Base-by-base conservation (phyloP, 2,888 invertebrate species). In the Ptilodon capucinus region DNA sequence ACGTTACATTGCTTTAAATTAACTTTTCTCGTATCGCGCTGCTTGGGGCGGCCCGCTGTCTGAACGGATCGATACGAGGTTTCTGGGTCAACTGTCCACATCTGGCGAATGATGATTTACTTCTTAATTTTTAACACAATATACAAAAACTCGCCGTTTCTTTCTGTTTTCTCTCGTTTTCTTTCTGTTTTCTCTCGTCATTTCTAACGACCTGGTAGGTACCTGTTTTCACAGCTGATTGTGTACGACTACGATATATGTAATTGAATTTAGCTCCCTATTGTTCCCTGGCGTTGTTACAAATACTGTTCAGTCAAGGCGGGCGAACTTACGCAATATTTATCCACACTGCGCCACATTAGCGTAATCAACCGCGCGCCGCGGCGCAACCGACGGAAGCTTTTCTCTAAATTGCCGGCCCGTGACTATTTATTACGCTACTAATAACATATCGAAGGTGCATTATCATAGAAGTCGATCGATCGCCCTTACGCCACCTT, bases 281-380 rank as follows among this genome's bases (percentile, higher is more conserved):
- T 81, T 84, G 80, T 81, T 74, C 60, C 69, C 57, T 61, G 50
- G 51, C 65, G 66, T 79, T 76, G 71, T 71, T 72, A 71, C 68
- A 69, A 54, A 66, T 68, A 67, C 41, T 59, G 59, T 57, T 52
- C 59, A 55, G 67, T 68, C 68, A 66, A 54, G 60, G 51, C 65
- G 50, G 63, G 68, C 69, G 66, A 71, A 61, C 52, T 76, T 71
- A 74, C 65, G 74, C 68, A 76, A 78, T 84, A 77, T 83, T 81
- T 78, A 79, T 68, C 66, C 69, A 75, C 68, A 71, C 59, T 62
- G 56, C 51, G 48, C 51, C 58, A 61, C 55, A 56, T 66, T 76
- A 78, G 58, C 67, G 73, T 81, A 81, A 84, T 81, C 81, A 80
- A 78, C 79, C 78, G 76, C 67, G 64, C 68, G 64, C 70, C 59